Evolutionary conservation across 2,797 vertebrate genomes (phyloP), one percentile per base, ranked within the genome.

Genomic region (Heterohyrax brucei): DNA sequence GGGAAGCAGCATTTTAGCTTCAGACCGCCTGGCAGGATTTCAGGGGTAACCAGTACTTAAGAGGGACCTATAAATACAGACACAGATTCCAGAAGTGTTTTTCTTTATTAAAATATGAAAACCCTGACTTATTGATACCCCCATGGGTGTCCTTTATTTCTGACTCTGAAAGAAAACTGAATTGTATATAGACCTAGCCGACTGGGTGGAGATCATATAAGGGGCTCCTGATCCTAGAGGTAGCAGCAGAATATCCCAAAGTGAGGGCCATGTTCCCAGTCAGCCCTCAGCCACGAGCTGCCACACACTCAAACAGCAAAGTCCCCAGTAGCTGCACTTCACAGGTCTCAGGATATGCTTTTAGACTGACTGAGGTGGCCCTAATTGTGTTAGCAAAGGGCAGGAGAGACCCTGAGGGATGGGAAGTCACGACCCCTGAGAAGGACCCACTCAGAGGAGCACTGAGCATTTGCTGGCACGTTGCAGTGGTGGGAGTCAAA

Each of bases 51-150:
- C 24, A 22, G 0, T 33, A 16, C 68, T 50, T 53, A 33, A 26
- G 21, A 44, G 64, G 56, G 48, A 26, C 28, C 59, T 78, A 83
- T 50, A 93, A 66, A 73, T 66, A 72, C 8, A 87, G 64, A 79
- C 83, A 84, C 14, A 33, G 46, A 28, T n/a, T 76, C 0, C 0
- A 0, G 18, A 26, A 21, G 14, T 30, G 1, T 89, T 53, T 92
- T 81, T 61, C 92, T 66, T 82, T 76, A 94, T 90, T 85, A 93
- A 93, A 87, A 94, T 86, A 26, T 72, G 30, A 77, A 79, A 59
- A 46, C 0, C 56, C 86, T 76, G 18, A n/a, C 46, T 77, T 87
- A n/a, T 33, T 48, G 30, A 64, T 83, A 68, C 46, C 59, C 86
- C 62, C 87, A 1, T 21, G 59, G 44, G 48, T 86, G 14, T n/a